Base-by-base conservation (phyloP, 2,797 vertebrate species). In the Dicrostonyx torquatus region DNA sequence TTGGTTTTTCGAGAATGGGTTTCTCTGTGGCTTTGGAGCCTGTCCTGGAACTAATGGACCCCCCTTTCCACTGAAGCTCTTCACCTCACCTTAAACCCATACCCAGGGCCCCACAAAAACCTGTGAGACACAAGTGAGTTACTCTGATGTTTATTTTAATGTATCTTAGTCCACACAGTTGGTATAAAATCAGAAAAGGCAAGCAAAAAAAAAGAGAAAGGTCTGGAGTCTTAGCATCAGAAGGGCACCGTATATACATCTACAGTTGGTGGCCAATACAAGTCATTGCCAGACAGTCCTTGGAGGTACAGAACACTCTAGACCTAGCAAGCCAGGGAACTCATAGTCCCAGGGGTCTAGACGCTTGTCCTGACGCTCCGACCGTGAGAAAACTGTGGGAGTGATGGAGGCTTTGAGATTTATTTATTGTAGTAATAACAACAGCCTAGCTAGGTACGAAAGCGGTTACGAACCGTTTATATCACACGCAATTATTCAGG, bases 71-170 rank as follows among this genome's bases (percentile, higher is more conserved):
- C 5, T 0, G 5, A 22, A 14, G n/a, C 7, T 5, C 26, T 45
- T 60, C 34, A 55, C 3, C 48, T 37, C 0, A 0, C 50, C 4
- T 9, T 22, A 18, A 37, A 29, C 50, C 17, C 66, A 24, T 1
- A 0, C 13, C 73, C 10, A 43, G 5, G 37, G 13, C 5, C 5
- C 75, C 0, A 77, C 17, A 83, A 93, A 96, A 93, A 66, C 72
- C 91, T 87, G 66, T 66, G 26, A 92, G 95, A 97, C 89, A 97
- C 92, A 88, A 91, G 24, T 93, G 97, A 98, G 98, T 98, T 98
- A 98, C 97, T 98, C 97, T 98, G 97, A 97, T 93, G 98, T 98
- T 98, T 98, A 98, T 98, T 98, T 98, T 97, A 98, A 98, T 98
- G 98, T 98, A 97, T 98, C 98, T 98, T 98, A 98, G 98, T 98